Evolutionary conservation across 2,113 vertebrate species (phyloP), one percentile per base, ranked within the genome.

Genomic region (Euleptes europaea): DNA sequence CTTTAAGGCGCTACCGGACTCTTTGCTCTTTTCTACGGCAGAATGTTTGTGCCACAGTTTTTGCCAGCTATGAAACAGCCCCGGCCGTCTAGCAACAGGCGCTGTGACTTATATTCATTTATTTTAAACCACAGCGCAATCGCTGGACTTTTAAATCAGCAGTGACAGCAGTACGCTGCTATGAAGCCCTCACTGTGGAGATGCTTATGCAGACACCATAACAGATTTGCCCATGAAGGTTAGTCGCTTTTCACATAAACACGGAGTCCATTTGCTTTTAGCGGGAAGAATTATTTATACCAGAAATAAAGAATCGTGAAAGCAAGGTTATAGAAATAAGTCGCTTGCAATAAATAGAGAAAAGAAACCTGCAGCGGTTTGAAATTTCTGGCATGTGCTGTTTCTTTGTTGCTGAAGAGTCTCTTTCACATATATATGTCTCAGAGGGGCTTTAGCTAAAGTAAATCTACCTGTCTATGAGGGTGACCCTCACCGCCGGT

Each of bases 341-440:
- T 65, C 77, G 11, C 44, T 86, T 70, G 1, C 79, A 65, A 42
- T 84, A 66, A 33, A 69, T 33, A 69, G 84, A 80, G 79, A 33
- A 84, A 85, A 47, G 82, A 84, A 72, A 88, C 87, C 85, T 79
- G 72, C 85, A 84, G 76, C 82, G 74, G 65, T 89, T 87, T 66
- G 35, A 65, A 14, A 47, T 82, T 86, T 86, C 78, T 51, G 67
- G 47, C 44, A 71, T 38, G 38, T 84, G 44, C 82, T 80, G 60
- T 49, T 0, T 0, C 78, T 86, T 82, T 87, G 66, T n/a, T 15
- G 23, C 6, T 44, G 19, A 35, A 69, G 42, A n/a, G 38, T 13
- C 38, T 87, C 4, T 60, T 90, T 78, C 35, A 44, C 17, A 23
- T 21, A 5, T 40, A 40, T 78, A 49, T 35, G 19, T 69, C 67